Evolutionary conservation across 2,797 vertebrate species (phyloP).

Genomic region (Synanceia verrucosa): DNA sequence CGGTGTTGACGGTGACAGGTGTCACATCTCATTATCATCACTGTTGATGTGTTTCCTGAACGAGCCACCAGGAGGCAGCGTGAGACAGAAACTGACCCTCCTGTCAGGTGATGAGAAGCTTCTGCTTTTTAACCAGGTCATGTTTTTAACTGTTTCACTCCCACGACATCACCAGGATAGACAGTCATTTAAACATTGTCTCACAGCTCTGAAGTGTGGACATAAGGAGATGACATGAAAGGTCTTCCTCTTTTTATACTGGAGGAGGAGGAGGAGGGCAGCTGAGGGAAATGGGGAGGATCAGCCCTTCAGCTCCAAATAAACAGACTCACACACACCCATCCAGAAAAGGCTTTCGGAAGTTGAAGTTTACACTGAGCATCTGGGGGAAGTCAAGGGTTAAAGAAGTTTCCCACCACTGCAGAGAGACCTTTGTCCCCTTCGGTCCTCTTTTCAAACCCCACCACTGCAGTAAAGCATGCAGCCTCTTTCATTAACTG

Average conservation of each 20-base stretch:
- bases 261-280: conserved; percentile 23
- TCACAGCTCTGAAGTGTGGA: conserved; percentile 33
- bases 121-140: conserved; percentile 12
- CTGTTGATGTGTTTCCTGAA: conserved; percentile 16
- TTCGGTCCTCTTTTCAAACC: conserved; percentile 55
- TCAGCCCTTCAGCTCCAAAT: conserved; percentile 38
- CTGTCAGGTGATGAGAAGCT: conserved; percentile 11
- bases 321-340: conserved; percentile 26
- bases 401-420: conserved; percentile 83
- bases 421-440: conserved; percentile 67
- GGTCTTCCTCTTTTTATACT: conserved; percentile 11
- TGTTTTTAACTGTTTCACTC: conserved; percentile 32
- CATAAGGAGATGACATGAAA: conserved; percentile 38
- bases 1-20: conserved; percentile 11
- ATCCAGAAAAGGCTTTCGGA: conserved; percentile 74
- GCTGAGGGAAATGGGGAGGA: conserved; percentile 35
- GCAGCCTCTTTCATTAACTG: conserved; percentile 27
- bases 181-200: conserved; percentile 15
- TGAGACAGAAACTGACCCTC: conserved; percentile 46
- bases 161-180: conserved; percentile 11
- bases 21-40: conserved; percentile 31
- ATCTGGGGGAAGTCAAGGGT: conserved; percentile 79
- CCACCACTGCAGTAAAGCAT: conserved; percentile 48
- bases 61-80: conserved; percentile 74
- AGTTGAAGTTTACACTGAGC: conserved; percentile 79